Evolutionary conservation across 2,888 invertebrate species (phyloP).

Genomic region (Meandrusa payeni): DNA sequence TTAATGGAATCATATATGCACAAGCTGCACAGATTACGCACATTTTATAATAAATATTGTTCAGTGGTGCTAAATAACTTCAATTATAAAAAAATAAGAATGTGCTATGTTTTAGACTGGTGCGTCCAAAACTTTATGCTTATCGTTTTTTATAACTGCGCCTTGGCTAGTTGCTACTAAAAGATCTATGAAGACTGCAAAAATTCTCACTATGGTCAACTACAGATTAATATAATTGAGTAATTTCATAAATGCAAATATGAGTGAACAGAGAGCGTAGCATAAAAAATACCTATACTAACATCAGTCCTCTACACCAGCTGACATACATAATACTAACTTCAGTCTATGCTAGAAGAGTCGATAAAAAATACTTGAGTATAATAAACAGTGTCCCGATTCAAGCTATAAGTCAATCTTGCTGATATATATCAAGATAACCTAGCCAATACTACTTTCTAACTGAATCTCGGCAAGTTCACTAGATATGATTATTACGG

Average conservation of each 20-base stretch:
- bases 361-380: constrained; percentile 19
- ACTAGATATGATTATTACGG: constrained; percentile 15
- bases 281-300: constrained; percentile 20
- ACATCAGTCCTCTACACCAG: constrained; percentile 21
- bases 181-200: too few relatives aligned
- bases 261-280: constrained; percentile 21
- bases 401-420: constrained; percentile 63
- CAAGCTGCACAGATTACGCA: constrained; percentile 68
- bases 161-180: constrained; percentile 33
- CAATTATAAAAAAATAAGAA: constrained; percentile 52
- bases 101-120: constrained; percentile 70
- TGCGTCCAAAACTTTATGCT: constrained; percentile 57
- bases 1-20: constrained; percentile 78
- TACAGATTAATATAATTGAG: constrained; percentile 18
- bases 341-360: constrained; percentile 19
- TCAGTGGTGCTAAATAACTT: constrained; percentile 68
- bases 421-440: constrained; percentile 62
- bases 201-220: constrained; percentile 37
- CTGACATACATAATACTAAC: constrained; percentile 24
- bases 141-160: constrained; percentile 44
- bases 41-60: constrained; percentile 68
- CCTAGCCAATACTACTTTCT: constrained; percentile 47
- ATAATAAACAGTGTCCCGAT: constrained; percentile 15
- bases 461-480: constrained; percentile 26
- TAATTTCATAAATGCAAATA: constrained; percentile 18